Evolutionary conservation across 2,888 invertebrate species (phyloP).

Genomic region (Orchesellides sinensis): DNA sequence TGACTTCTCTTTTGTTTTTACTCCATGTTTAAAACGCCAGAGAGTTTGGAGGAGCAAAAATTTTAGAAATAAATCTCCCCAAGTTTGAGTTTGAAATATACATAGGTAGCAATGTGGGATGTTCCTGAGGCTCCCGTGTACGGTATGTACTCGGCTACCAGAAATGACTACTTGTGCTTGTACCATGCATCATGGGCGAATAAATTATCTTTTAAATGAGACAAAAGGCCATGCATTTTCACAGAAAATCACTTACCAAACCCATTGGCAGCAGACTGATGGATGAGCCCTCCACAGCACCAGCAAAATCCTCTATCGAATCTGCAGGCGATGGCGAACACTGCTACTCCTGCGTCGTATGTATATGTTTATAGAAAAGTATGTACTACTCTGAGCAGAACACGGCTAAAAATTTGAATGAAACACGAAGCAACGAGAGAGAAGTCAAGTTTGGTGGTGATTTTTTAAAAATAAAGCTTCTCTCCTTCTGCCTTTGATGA

Average conservation of each 20-base stretch:
- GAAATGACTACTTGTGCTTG: not conserved
- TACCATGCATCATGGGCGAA: not conserved
- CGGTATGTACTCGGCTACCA: slow-evolving; percentile 27
- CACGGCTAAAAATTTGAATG: too few species aligned
- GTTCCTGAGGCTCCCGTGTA: slow-evolving; percentile 13
- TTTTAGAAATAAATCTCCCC: slow-evolving; percentile 18
- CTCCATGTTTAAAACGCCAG: not conserved
- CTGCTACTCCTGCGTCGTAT: not conserved
- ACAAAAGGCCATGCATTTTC: not conserved
- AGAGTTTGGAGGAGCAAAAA: too few species aligned
- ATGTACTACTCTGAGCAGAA: not conserved
- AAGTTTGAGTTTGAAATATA: not conserved
- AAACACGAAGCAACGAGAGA: too few species aligned
- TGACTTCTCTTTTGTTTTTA: not conserved
- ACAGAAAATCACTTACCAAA: slow-evolving; percentile 72
- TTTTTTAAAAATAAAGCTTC: too few species aligned
- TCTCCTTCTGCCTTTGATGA: too few species aligned
- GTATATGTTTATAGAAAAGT: not conserved
- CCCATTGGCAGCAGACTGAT: slow-evolving; percentile 75
- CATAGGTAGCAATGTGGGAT: slow-evolving; percentile 19
- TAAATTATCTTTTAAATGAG: slow-evolving; percentile 30
- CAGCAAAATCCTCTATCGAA: slow-evolving; percentile 56
- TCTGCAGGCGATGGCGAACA: slow-evolving; percentile 24
- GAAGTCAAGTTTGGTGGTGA: too few species aligned
- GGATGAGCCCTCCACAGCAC: slow-evolving; percentile 74